Evolutionary conservation across 2,888 invertebrate genomes (phyloP).

Genomic region (Protodeltote pygarga): DNA sequence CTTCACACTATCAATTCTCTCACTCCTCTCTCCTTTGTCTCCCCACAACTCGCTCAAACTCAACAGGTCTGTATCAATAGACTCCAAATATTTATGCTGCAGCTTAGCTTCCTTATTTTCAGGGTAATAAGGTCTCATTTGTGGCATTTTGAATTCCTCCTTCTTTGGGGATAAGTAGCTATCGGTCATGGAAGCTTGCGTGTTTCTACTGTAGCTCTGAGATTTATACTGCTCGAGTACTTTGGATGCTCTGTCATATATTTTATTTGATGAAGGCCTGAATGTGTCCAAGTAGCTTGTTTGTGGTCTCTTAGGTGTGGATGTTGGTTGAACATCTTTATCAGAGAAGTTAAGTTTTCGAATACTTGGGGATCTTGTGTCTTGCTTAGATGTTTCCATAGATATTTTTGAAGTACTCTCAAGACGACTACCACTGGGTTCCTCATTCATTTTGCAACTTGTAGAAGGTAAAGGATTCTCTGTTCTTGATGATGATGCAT

Average conservation of each 20-base stretch:
- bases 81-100: slow-evolving; percentile 68
- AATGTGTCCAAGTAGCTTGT: slow-evolving; percentile 63
- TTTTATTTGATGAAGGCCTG: slow-evolving; percentile 77
- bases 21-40: slow-evolving; percentile 69
- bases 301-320: slow-evolving; percentile 73
- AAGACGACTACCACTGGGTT: slow-evolving; percentile 32
- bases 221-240: slow-evolving; percentile 79
- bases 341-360: slow-evolving; percentile 74
- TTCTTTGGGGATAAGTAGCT: slow-evolving; percentile 64
- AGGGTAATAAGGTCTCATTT: slow-evolving; percentile 71
- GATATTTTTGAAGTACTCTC: slow-evolving; percentile 44
- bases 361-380: slow-evolving; percentile 65
- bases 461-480: slow-evolving; percentile 48
- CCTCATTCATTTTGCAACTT: slow-evolving; percentile 47
- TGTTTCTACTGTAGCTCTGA: slow-evolving; percentile 63
- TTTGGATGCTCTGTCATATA: slow-evolving; percentile 77
- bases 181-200: slow-evolving; percentile 59
- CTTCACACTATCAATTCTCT: slow-evolving; percentile 77
- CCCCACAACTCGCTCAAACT: slow-evolving; percentile 90
- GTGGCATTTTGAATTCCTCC: slow-evolving; percentile 77
- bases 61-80: slow-evolving; percentile 79
- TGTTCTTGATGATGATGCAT: slow-evolving; percentile 49
- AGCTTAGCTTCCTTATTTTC: slow-evolving; percentile 64
- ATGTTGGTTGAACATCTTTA: slow-evolving; percentile 78
- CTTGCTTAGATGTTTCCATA: slow-evolving; percentile 40